phyloP scores from a whole-genome alignment of 2,113 vertebrate species.

The Lethenteron reissneri region DNA sequence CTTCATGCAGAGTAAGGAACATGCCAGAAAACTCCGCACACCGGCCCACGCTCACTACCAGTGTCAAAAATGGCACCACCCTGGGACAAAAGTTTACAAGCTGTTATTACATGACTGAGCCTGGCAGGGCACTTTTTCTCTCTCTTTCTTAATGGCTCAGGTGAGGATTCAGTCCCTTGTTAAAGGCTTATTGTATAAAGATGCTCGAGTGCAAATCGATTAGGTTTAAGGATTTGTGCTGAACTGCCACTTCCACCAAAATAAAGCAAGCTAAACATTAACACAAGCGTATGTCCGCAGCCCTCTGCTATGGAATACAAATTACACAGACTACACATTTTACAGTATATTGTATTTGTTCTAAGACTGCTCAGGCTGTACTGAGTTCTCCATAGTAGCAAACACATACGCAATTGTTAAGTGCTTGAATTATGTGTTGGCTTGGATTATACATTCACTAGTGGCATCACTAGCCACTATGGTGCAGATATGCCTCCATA shows the following conservation, averaged over 20 bases:
- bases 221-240: conserved; percentile 2
- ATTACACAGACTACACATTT: neutral
- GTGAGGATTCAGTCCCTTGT: neutral
- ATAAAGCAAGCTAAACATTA: neutral
- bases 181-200: conserved; percentile 5
- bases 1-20: neutral
- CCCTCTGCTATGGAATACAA: neutral
- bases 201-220: conserved; percentile 2
- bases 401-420: neutral
- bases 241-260: conserved; percentile 1
- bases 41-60: neutral
- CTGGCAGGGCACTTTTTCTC: neutral
- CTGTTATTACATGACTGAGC: neutral
- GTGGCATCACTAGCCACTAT: too few relatives aligned
- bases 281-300: neutral
- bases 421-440: too few relatives aligned
- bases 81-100: neutral
- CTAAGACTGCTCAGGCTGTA: neutral
- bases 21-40: neutral
- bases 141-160: neutral
- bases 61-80: neutral
- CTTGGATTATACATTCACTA: too few relatives aligned
- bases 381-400: neutral
- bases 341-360: neutral
- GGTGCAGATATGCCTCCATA: too few relatives aligned